Conservation (phyloP, 2,888 invertebrate genomes). For the Sesamia inferens region DNA sequence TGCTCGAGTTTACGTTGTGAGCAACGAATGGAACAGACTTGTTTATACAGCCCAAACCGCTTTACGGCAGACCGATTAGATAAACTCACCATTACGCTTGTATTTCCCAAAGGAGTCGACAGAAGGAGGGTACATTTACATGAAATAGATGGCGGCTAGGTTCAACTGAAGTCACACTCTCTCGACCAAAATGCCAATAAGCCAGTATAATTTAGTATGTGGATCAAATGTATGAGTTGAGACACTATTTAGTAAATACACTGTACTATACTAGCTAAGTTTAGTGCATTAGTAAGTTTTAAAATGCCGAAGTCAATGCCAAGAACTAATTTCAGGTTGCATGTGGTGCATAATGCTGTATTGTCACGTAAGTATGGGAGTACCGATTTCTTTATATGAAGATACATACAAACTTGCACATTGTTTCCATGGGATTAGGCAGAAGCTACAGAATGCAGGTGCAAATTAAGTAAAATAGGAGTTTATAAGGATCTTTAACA, state of each 20-base stretch:
- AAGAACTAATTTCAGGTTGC: conserved; percentile 20
- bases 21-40: neutral
- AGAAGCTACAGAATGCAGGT: neutral
- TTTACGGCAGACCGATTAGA: neutral
- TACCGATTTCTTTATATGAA: neutral
- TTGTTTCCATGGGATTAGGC: neutral
- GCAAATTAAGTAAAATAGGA: too few species aligned
- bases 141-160: neutral
- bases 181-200: too few species aligned
- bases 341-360: neutral
- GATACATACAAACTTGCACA: neutral
- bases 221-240: neutral
- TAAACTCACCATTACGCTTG: conserved; percentile 1
- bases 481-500: too few species aligned
- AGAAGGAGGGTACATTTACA: conserved; percentile 4
- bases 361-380: conserved; percentile 1
- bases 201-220: neutral
- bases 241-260: neutral
- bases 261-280: neutral
- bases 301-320: conserved; percentile 18
- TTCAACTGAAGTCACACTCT: neutral
- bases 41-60: neutral
- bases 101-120: neutral
- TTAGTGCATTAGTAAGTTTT: conserved; percentile 10
- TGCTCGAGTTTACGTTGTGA: neutral